phyloP scores from a whole-genome alignment of 2,797 vertebrate genomes.

The Ispidina picta region DNA sequence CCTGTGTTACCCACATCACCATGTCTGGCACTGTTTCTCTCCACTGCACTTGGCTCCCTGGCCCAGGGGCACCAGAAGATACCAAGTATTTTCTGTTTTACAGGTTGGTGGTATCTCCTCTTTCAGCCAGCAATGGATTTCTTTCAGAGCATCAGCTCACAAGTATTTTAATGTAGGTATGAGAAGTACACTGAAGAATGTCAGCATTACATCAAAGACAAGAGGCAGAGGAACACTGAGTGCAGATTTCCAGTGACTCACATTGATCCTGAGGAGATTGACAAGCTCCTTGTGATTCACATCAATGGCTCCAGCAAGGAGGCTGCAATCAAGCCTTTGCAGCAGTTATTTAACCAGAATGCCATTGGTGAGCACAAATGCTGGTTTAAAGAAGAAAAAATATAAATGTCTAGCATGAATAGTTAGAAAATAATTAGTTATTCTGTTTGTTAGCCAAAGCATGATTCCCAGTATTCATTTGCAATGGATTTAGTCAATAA shows the following conservation, averaged over 20 bases:
- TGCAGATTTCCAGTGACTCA: slow-evolving; percentile 61
- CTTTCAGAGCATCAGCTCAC: background rate
- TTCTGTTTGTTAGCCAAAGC: background rate
- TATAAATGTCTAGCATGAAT: background rate
- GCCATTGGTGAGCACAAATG: slow-evolving; percentile 69
- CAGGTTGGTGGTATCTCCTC: slow-evolving; percentile 54
- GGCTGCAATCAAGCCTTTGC: slow-evolving; percentile 60
- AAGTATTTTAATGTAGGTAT: slow-evolving; percentile 51
- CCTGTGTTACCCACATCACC: slow-evolving; percentile 41
- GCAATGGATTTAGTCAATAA: background rate
- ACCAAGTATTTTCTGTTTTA: slow-evolving; percentile 73
- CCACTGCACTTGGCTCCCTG: slow-evolving; percentile 65
- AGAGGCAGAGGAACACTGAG: background rate
- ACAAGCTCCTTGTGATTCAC: slow-evolving; percentile 21
- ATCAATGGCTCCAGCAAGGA: slow-evolving; percentile 71
- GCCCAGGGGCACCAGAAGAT: slow-evolving; percentile 60
- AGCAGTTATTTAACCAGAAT: slow-evolving; percentile 65
- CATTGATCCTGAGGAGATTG: slow-evolving; percentile 25
- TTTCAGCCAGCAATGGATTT: background rate
- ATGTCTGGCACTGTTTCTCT: slow-evolving; percentile 47
- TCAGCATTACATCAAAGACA: slow-evolving; percentile 37
- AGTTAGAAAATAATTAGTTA: background rate
- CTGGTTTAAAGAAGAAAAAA: background rate
- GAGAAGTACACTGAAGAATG: slow-evolving; percentile 56
- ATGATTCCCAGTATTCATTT: background rate